These are phyloP conservation scores for Drosophila kikkawai DNA, from an alignment of 1,140 invertebrate species.

Conservation along the genomic window DNA sequence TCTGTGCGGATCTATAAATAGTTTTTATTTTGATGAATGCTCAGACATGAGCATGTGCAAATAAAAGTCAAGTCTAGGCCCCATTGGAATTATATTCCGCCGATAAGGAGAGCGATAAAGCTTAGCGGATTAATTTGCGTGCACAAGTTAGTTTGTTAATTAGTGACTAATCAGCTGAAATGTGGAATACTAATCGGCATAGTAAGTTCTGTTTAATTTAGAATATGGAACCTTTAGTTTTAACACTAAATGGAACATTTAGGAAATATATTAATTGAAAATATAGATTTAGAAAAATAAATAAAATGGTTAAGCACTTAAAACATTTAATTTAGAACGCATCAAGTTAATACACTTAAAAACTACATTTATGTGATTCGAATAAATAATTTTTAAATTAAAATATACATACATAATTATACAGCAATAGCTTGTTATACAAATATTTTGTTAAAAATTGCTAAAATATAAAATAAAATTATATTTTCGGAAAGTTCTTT, in stretches of 20 bases:
- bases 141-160: slow-evolving; percentile 24
- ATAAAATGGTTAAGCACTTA: no score
- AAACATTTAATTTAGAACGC: no score
- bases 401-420: no score
- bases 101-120: slow-evolving; percentile 27
- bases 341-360: no score
- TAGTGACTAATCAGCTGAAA: slow-evolving; percentile 21
- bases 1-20: slow-evolving; percentile 38
- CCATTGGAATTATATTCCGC: neutral
- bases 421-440: no score
- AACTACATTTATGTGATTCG: no score
- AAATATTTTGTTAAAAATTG: no score
- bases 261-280: no score
- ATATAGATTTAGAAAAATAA: no score
- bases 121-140: slow-evolving; percentile 19
- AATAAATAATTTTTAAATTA: no score
- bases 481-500: no score
- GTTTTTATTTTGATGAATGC: slow-evolving; percentile 28
- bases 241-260: neutral
- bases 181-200: neutral
- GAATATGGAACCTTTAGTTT: neutral
- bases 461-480: no score
- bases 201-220: neutral
- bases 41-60: slow-evolving; percentile 6
- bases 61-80: slow-evolving; percentile 1